These are phyloP conservation scores for Heliconius melpomene DNA, from an alignment of 1,140 invertebrate genomes.

Conservation along the genomic window DNA sequence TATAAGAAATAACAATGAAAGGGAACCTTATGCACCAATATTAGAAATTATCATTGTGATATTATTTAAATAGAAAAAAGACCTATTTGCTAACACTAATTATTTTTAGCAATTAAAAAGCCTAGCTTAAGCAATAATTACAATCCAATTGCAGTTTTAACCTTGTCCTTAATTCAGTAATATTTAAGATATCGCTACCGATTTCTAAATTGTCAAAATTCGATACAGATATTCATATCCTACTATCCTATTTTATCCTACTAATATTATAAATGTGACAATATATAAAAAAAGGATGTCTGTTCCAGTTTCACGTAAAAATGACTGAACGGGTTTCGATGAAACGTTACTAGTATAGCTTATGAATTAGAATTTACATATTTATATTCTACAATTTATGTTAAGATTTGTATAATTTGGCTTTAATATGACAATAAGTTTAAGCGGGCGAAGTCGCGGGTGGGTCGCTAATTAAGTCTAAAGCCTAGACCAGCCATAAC, in stretches of 20 bases:
- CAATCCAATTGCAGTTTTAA: background rate
- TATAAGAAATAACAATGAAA: too few relatives aligned
- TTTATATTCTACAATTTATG: too few relatives aligned
- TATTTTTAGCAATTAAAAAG: background rate
- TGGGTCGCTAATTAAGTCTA: background rate
- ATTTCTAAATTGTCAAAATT: background rate
- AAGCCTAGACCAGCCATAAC: background rate
- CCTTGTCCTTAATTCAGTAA: background rate
- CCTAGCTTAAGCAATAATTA: slow-evolving; percentile 1
- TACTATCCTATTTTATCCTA: too few relatives aligned
- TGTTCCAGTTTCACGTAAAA: too few relatives aligned
- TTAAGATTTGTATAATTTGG: too few relatives aligned
- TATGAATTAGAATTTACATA: too few relatives aligned
- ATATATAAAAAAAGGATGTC: too few relatives aligned
- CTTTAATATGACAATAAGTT: too few relatives aligned
- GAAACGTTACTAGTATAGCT: too few relatives aligned
- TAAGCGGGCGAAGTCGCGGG: too few relatives aligned
- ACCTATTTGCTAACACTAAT: background rate
- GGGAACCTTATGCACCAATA: background rate
- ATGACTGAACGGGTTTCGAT: too few relatives aligned
- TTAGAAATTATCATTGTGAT: background rate
- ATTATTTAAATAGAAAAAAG: background rate
- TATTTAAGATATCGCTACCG: background rate
- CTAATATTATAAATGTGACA: too few relatives aligned
- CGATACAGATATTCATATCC: background rate